phyloP scores from a whole-genome alignment of 2,888 invertebrate genomes.

The Bimastos eiseni region DNA sequence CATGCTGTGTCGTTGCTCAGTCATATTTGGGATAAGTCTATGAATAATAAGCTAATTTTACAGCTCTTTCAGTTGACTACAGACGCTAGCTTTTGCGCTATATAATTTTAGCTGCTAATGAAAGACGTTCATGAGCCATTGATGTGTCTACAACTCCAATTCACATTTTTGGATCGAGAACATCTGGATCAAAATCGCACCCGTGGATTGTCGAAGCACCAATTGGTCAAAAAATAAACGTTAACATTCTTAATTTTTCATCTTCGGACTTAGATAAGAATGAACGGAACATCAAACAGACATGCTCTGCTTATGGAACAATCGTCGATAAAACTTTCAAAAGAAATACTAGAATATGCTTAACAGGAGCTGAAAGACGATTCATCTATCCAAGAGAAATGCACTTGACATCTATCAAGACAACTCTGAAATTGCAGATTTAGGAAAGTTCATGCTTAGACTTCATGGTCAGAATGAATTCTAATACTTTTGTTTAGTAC shows the following conservation, averaged over 20 bases:
- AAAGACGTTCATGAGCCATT: neutral
- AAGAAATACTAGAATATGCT: neutral
- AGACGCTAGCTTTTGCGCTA: neutral
- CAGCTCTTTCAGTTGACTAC: neutral
- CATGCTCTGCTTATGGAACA: neutral
- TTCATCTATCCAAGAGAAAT: neutral
- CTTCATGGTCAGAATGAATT: neutral
- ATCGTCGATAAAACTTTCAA: neutral
- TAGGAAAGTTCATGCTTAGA: neutral
- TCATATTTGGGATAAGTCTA: too few relatives aligned
- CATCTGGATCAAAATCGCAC: neutral
- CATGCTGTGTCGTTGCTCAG: too few relatives aligned
- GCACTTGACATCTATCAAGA: neutral
- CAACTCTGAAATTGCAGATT: neutral
- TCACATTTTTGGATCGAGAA: neutral
- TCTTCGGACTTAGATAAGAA: neutral
- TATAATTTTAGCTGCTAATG: neutral
- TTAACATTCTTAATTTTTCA: neutral
- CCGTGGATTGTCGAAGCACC: constrained; percentile 20
- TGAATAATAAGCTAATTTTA: too few relatives aligned
- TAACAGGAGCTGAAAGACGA: neutral
- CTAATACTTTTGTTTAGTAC: neutral
- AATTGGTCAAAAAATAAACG: neutral
- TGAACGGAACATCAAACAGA: neutral
- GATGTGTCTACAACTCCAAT: neutral